Conservation (phyloP, 2,888 invertebrate species). For the Lottia gigantea region DNA sequence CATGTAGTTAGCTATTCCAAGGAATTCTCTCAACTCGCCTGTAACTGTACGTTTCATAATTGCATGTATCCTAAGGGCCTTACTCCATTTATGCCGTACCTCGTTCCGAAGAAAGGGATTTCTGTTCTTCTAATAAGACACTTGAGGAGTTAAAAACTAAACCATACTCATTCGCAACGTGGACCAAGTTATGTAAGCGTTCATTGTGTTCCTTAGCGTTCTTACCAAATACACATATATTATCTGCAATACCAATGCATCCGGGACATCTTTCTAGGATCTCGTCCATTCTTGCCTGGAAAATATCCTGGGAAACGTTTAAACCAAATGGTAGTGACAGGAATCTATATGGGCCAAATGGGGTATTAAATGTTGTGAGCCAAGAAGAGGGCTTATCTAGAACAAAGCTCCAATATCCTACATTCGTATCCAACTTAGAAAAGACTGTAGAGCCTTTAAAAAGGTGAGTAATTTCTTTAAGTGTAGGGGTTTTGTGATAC, state of each 20-base stretch:
- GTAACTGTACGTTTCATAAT: background rate
- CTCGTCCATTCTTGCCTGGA: constrained; percentile 3
- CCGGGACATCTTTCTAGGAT: constrained; percentile 6
- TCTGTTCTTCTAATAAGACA: constrained; percentile 9
- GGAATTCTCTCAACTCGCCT: background rate
- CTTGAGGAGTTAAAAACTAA: background rate
- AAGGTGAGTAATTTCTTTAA: background rate
- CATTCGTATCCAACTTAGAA: background rate
- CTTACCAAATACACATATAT: background rate
- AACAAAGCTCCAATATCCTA: background rate
- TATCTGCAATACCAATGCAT: background rate
- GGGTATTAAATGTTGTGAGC: background rate
- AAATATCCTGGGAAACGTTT: background rate
- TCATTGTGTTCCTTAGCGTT: background rate
- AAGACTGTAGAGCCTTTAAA: background rate
- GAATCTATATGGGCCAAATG: background rate
- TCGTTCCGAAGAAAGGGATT: constrained; percentile 10
- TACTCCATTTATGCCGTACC: background rate
- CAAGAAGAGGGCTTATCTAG: background rate
- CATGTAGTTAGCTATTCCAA: constrained; percentile 5
- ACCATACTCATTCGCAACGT: background rate
- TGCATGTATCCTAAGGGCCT: background rate
- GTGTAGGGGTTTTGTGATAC: background rate
- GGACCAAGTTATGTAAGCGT: background rate
- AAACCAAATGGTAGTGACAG: background rate